Evolutionary conservation across 2,888 invertebrate genomes (phyloP).

Genomic region (Cephonodes hylas): DNA sequence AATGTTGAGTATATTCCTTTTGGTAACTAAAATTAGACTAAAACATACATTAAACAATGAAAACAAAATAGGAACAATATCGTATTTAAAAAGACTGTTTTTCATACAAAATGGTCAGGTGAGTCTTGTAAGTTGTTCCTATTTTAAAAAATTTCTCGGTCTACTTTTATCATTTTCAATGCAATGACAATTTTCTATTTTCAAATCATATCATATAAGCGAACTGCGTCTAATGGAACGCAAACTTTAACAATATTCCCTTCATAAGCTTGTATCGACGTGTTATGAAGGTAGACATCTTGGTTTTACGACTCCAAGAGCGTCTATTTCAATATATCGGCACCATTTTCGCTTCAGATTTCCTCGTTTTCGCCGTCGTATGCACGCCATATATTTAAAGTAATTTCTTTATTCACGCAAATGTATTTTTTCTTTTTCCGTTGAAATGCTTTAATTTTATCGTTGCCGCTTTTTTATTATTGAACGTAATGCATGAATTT

Average conservation of each 20-base stretch:
- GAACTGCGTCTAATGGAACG: background rate
- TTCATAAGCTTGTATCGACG: background rate
- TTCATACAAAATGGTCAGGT: background rate
- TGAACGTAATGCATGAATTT: background rate
- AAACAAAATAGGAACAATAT: background rate
- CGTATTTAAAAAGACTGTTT: background rate
- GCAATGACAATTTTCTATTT: background rate
- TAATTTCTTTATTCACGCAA: slow-evolving; percentile 26
- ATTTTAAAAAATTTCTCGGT: background rate
- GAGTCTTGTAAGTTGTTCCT: background rate
- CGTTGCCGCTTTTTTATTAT: background rate
- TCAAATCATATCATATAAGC: background rate
- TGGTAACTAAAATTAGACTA: background rate
- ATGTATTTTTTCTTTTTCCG: background rate
- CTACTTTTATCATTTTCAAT: background rate
- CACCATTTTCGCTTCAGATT: slow-evolving; percentile 39
- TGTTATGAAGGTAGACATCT: slow-evolving; percentile 60
- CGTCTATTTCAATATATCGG: slow-evolving; percentile 50
- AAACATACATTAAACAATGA: background rate
- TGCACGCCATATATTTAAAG: slow-evolving; percentile 41
- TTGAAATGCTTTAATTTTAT: background rate
- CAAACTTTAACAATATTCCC: slow-evolving; percentile 20
- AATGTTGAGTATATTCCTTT: background rate
- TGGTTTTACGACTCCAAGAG: slow-evolving; percentile 52
- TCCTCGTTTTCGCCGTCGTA: slow-evolving; percentile 39